Evolutionary conservation across 2,888 invertebrate species (phyloP), one percentile per base, ranked within the genome.

Genomic region (Agrochola macilenta): DNA sequence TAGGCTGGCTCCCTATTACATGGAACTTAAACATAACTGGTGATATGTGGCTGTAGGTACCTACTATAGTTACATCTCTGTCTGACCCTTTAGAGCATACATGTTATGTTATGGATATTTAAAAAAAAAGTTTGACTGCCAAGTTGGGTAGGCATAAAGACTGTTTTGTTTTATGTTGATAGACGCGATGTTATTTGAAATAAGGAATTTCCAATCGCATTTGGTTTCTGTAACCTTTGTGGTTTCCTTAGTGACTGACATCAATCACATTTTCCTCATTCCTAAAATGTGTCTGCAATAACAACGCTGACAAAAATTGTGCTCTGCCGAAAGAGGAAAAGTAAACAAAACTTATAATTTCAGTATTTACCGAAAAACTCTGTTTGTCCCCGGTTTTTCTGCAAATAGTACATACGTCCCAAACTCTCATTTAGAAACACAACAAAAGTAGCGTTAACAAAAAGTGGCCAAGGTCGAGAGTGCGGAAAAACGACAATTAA

Each of bases 401-500:
- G 49, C 12, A 64, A 60, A 66, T 35, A 66, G 54, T 61, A 54
- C 73, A 69, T 54, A 74, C 76, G 46, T 43, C 43, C 61, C 49
- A 65, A 75, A 58, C 64, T 69, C 74, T 78, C 69, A 68, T 82
- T 84, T 83, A 77, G 69, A 76, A 78, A 83, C 79, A 81, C 79
- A 87, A 85, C 85, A 85, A 82, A 63, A 85, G 84, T 83, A 88
- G 54, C 77, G 82, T 87, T 73, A 81, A 74, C 87, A 89, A 91
- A 90, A 91, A 90, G 84, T 72, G 74, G 69, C 80, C 90, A 89
- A 87, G 89, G 90, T 85, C 84, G 87, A 68, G 74, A 75, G 76
- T 71, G 71, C 74, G 85, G 87, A 90, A 91, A 91, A 92, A 91
- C 90, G 84, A 90, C 91, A 90, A 92, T 92, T 91, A 92, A 89